phyloP scores from a whole-genome alignment of 1,140 invertebrate species.

The Cyclina sinensis region DNA sequence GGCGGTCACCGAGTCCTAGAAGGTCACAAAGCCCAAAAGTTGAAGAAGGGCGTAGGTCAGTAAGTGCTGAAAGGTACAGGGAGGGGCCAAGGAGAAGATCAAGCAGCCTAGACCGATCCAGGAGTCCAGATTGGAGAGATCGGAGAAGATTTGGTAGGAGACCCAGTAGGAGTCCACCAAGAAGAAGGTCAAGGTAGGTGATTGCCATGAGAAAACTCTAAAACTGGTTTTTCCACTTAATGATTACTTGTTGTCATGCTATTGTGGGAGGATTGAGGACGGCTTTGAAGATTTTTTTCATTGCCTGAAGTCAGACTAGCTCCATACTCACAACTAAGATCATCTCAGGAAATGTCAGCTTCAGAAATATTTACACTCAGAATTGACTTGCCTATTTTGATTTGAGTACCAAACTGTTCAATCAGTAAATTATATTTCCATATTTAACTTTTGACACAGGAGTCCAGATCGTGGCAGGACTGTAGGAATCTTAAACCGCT shows the following conservation, averaged over 20 bases:
- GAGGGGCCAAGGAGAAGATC: slow-evolving; percentile 28
- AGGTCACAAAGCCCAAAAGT: slow-evolving; percentile 3
- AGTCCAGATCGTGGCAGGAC: slow-evolving; percentile 21
- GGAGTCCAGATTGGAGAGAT: slow-evolving; percentile 54
- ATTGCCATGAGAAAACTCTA: no score
- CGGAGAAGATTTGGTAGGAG: slow-evolving; percentile 23
- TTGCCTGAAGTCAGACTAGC: no score
- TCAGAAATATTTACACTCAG: no score
- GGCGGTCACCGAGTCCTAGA: slow-evolving; percentile 10
- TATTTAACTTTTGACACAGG: slow-evolving; percentile 11
- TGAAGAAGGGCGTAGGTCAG: background rate
- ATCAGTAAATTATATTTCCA: no score
- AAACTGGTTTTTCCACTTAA: no score
- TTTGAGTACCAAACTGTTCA: no score
- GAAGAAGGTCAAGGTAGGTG: slow-evolving; percentile 46
- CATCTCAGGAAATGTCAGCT: no score
- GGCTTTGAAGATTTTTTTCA: no score
- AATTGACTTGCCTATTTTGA: no score
- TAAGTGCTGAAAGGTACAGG: slow-evolving; percentile 48
- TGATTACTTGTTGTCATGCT: no score
- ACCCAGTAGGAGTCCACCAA: slow-evolving; percentile 38
- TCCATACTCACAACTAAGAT: no score
- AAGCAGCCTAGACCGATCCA: slow-evolving; percentile 30
- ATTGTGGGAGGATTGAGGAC: no score
- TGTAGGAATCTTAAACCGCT: background rate